Conservation (phyloP, 2,113 vertebrate species). For the Lontra canadensis region DNA sequence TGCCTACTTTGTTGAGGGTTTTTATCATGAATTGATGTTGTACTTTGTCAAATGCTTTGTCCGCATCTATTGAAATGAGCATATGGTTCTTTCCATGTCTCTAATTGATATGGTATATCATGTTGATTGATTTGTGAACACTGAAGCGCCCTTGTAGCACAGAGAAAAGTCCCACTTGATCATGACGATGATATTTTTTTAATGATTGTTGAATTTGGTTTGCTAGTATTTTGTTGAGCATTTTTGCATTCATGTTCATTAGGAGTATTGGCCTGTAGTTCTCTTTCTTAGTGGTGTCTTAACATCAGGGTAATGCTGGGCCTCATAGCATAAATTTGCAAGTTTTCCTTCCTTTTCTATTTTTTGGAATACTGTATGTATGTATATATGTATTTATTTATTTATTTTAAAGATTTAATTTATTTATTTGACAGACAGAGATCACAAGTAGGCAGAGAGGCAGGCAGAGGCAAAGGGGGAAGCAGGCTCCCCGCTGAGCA, state of each 20-base stretch:
- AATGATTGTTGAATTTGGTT: not conserved
- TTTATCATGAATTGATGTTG: not conserved
- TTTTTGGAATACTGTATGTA: not conserved
- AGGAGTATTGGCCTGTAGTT: not conserved
- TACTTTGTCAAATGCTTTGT: not conserved
- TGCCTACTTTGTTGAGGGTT: not conserved
- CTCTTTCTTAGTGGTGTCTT: not conserved
- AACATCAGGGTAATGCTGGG: not conserved
- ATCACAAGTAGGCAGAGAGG: too few species aligned
- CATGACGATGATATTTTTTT: not conserved
- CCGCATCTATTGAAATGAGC: not conserved
- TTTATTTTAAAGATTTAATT: too few species aligned
- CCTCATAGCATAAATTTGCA: not conserved
- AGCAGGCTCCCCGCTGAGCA: too few species aligned
- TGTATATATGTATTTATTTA: too few species aligned
- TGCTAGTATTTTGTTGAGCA: not conserved
- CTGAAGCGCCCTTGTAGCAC: not conserved
- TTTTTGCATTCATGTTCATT: too few species aligned
- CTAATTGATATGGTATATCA: not conserved
- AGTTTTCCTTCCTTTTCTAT: not conserved
- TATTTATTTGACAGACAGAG: too few species aligned
- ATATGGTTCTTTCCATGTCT: not conserved
- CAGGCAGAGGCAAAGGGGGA: too few species aligned
- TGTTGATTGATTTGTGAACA: not conserved
- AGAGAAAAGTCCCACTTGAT: not conserved